These are phyloP conservation scores for Acridotheres tristis DNA, from an alignment of 2,797 vertebrate genomes.

Conservation along the genomic window DNA sequence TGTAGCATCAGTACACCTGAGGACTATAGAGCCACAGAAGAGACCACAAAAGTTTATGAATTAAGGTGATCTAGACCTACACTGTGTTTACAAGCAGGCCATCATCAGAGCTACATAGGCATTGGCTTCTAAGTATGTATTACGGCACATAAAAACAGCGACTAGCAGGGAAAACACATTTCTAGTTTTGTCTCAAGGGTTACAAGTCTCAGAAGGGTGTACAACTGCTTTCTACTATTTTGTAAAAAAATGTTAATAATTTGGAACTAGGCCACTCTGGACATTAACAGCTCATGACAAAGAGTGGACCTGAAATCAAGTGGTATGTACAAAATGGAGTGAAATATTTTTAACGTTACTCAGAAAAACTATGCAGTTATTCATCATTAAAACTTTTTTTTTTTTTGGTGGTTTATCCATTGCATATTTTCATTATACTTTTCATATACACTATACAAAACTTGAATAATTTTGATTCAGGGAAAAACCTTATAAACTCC, in stretches of 20 bases:
- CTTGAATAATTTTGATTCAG: background rate
- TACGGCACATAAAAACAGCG: background rate
- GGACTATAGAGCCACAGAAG: background rate
- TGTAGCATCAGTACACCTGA: background rate
- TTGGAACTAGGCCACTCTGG: background rate
- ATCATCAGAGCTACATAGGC: background rate
- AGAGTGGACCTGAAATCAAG: background rate
- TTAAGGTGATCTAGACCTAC: background rate
- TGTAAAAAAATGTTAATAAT: background rate
- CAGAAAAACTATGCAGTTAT: background rate
- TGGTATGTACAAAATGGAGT: background rate
- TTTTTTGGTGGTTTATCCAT: background rate
- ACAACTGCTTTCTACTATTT: background rate
- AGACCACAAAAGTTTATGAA: background rate
- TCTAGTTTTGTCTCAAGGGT: background rate
- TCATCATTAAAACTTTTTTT: background rate
- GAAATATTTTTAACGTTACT: background rate
- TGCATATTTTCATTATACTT: background rate
- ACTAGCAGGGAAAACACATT: background rate
- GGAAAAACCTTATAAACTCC: background rate
- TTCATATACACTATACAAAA: background rate
- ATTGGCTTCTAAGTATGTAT: background rate
- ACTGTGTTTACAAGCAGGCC: background rate
- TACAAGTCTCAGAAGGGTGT: background rate
- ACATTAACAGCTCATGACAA: background rate